Base-by-base conservation (phyloP, 1,140 invertebrate species). In the Saccostrea echinata region DNA sequence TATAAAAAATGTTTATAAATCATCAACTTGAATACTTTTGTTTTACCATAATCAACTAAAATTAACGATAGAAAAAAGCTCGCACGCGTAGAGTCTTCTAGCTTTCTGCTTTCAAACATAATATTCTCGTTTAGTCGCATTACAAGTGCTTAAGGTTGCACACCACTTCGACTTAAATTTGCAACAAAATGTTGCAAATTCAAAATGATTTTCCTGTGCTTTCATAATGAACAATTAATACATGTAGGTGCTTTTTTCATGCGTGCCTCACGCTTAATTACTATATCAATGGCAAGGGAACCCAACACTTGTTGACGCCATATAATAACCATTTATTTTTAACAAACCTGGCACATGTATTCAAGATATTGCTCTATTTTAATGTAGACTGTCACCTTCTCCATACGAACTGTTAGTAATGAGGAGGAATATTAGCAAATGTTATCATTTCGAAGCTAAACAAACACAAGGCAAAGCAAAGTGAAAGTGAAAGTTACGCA, bases 321-420 rank as follows among this genome's bases (percentile, higher is more conserved):
- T 33, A 30, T 12, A n/a, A n/a, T n/a, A 33, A 76, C 68, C 27
- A 76, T 33, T 64, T 64, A 64, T 8, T 27, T 76, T 30, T 76
- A 27, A 76, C 68, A 33, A 76, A 76, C 68, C 68, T 76, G 68
- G 68, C 11, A 27, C 24, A 76, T 27, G 68, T 61, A 61, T 61
- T 61, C 55, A 61, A 61, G 55, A 61, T 61, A 21, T 33, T 76
- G 30, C 27, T 33, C 27, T 76, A 76, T 33, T 27, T 33, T 76
- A 76, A 76, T 24, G 68, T 27, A 30, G 13, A 27, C 16, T 61
- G 68, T 76, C 68, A 76, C 68, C 68, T 76, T 76, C 68, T 27
- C 68, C 68, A 76, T 30, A 76, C 30, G 18, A 76, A 76, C 68
- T 76, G 68, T 76, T 76, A 76, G 68, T 76, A 76, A 76, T 76